phyloP scores from a whole-genome alignment of 1,140 invertebrate genomes.

The Bombus sibiricus region DNA sequence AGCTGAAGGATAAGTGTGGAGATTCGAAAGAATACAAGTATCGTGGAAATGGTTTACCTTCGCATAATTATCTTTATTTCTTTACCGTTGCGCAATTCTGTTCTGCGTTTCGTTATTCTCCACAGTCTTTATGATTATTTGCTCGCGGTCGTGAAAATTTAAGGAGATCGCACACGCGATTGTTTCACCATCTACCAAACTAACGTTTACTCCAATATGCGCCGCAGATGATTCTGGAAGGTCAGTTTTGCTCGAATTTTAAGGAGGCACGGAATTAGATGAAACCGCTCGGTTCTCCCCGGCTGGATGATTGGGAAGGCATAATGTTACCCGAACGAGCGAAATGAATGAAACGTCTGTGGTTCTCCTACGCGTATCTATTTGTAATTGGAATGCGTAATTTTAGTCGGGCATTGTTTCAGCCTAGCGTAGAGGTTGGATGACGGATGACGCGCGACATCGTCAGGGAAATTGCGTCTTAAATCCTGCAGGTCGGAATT shows the following conservation, averaged over 20 bases:
- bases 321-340: background rate
- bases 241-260: slow-evolving; percentile 16
- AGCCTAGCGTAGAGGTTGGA: slow-evolving; percentile 42
- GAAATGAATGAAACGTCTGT: slow-evolving; percentile 46
- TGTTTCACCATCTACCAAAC: background rate
- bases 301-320: background rate
- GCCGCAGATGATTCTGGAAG: too few relatives aligned
- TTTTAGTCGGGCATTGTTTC: slow-evolving; percentile 67
- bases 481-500: slow-evolving; percentile 69
- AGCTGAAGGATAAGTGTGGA: background rate
- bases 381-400: slow-evolving; percentile 74
- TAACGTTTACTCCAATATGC: background rate
- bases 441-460: slow-evolving; percentile 69
- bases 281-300: too few relatives aligned
- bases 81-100: background rate
- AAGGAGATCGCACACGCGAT: background rate
- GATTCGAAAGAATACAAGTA: background rate
- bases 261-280: background rate
- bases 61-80: background rate
- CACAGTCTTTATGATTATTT: too few relatives aligned
- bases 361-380: slow-evolving; percentile 55
- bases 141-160: background rate
- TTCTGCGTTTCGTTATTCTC: too few relatives aligned
- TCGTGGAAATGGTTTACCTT: background rate
- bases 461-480: slow-evolving; percentile 73